These are phyloP conservation scores for Steinernema scapterisci DNA, from an alignment of 2,888 invertebrate species.

Conservation along the genomic window DNA sequence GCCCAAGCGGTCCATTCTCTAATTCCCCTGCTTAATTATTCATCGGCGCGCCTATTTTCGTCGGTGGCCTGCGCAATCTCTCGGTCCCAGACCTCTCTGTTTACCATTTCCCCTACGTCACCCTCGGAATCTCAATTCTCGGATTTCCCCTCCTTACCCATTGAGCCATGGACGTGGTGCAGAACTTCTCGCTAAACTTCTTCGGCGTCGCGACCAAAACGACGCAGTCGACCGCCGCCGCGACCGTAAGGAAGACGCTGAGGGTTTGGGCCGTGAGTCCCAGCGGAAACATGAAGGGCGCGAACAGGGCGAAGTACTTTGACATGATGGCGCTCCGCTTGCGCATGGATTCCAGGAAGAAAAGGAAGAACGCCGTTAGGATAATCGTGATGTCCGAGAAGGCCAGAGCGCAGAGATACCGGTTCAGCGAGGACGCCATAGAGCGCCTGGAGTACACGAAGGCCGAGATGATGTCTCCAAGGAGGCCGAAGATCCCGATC, in stretches of 20 bases:
- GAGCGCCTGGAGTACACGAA: constrained; percentile 60
- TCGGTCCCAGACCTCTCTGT: not conserved
- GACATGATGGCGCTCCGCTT: constrained; percentile 54
- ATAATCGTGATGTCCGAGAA: constrained; percentile 57
- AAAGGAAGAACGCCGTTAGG: constrained; percentile 62
- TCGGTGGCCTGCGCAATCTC: too few relatives aligned
- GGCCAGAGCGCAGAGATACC: constrained; percentile 62
- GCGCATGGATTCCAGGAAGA: constrained; percentile 62
- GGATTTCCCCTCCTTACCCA: constrained; percentile 33
- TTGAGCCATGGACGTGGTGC: constrained; percentile 50
- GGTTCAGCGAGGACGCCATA: constrained; percentile 63
- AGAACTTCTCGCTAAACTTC: constrained; percentile 51
- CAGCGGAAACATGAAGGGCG: constrained; percentile 62
- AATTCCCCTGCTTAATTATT: too few relatives aligned
- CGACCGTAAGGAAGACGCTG: constrained; percentile 60
- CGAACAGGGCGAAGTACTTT: constrained; percentile 55
- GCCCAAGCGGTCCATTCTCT: too few relatives aligned
- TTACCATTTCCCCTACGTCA: not conserved
- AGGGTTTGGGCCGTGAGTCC: constrained; percentile 49
- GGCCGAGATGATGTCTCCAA: constrained; percentile 61
- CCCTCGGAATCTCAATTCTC: not conserved
- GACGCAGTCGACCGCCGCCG: constrained; percentile 62
- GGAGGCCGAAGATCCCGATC: constrained; percentile 60
- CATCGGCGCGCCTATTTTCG: too few relatives aligned
- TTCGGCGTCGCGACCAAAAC: constrained; percentile 51